These are phyloP conservation scores for Ammodytes marinus DNA, from an alignment of 2,113 vertebrate genomes.

Conservation along the genomic window DNA sequence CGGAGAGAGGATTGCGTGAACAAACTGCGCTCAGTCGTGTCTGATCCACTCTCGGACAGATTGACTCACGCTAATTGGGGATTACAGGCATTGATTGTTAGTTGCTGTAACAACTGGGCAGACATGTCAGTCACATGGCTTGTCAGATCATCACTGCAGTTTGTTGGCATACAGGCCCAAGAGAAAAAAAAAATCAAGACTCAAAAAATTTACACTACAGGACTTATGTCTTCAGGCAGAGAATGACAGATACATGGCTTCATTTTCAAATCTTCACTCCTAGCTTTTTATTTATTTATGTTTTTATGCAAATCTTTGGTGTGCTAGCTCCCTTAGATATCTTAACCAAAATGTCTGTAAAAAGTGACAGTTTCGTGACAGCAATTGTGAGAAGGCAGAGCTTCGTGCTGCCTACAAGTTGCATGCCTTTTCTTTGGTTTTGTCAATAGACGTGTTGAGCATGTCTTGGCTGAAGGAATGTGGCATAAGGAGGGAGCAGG, in stretches of 20 bases:
- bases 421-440: conserved; percentile 1
- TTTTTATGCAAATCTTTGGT: neutral
- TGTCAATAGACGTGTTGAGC: neutral
- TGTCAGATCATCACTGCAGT: neutral
- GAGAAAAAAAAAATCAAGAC: neutral
- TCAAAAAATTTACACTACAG: neutral
- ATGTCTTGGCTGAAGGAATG: conserved; percentile 8
- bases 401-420: neutral
- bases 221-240: conserved; percentile 21
- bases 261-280: conserved; percentile 17
- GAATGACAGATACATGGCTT: neutral
- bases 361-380: conserved; percentile 32
- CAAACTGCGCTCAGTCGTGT: neutral
- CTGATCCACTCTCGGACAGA: conserved; percentile 37
- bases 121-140: neutral
- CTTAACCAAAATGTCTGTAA: conserved; percentile 6
- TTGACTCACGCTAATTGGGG: conserved; percentile 39
- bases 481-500: conserved; percentile 10
- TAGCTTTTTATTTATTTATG: neutral
- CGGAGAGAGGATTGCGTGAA: conserved; percentile 35
- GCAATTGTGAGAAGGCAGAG: conserved; percentile 17
- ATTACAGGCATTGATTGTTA: conserved; percentile 16
- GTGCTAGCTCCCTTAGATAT: conserved; percentile 12
- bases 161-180: neutral
- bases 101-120: neutral